Evolutionary conservation across 2,797 vertebrate species (phyloP).

Genomic region (Vipera ursinii): DNA sequence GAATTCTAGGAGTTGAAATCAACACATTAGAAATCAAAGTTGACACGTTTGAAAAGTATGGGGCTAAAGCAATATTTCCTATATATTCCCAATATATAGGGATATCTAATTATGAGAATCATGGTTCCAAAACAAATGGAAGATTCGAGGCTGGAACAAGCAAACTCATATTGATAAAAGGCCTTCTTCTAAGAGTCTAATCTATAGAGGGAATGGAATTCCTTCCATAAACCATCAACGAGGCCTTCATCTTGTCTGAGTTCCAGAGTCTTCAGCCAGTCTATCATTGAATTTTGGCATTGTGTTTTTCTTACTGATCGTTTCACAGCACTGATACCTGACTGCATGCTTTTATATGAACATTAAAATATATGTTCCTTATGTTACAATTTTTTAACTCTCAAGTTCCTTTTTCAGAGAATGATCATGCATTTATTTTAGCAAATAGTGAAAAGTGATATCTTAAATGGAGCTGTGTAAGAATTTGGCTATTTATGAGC

Average conservation of each 20-base stretch:
- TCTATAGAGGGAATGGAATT: not conserved
- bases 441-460: not conserved
- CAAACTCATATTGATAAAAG: not conserved
- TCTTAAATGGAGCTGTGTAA: constrained; percentile 3
- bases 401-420: not conserved
- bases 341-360: not conserved
- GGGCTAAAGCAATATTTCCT: not conserved
- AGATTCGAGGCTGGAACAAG: not conserved
- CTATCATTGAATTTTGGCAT: not conserved
- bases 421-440: not conserved
- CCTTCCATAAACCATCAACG: not conserved
- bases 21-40: not conserved
- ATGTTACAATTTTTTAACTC: not conserved
- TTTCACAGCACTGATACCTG: not conserved
- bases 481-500: not conserved
- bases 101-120: not conserved
- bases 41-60: not conserved
- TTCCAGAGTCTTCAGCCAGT: not conserved
- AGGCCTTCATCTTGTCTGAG: not conserved
- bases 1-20: not conserved
- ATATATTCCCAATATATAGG: not conserved
- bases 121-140: not conserved
- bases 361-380: not conserved
- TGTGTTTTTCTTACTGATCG: not conserved
- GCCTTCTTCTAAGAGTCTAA: not conserved